These are phyloP conservation scores for Gallinago solitaria DNA, from an alignment of 2,797 vertebrate genomes.

Conservation along the genomic window DNA sequence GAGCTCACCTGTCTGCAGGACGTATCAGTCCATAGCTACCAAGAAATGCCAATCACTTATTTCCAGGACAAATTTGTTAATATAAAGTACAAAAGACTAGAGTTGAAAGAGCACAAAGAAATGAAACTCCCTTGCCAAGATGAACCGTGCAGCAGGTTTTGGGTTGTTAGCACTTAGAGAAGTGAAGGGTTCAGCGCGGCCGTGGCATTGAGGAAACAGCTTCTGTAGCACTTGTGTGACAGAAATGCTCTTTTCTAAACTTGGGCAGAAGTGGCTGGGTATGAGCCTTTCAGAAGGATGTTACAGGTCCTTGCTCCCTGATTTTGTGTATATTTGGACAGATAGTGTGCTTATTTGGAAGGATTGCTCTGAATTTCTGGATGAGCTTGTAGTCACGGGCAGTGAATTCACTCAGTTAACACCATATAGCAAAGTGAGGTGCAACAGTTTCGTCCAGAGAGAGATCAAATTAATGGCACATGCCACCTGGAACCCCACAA, in stretches of 20 bases:
- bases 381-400: not conserved
- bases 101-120: not conserved
- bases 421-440: not conserved
- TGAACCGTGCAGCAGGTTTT: not conserved
- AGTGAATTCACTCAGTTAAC: not conserved
- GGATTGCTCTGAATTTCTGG: not conserved
- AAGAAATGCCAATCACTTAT: not conserved
- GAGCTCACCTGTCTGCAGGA: not conserved
- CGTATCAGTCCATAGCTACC: not conserved
- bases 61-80: not conserved
- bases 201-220: rapidly evolving
- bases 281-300: not conserved
- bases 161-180: not conserved
- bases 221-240: not conserved
- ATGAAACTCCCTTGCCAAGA: not conserved
- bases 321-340: not conserved
- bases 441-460: not conserved
- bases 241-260: not conserved
- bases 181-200: not conserved
- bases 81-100: not conserved
- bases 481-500: not conserved
- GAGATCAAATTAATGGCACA: not conserved
- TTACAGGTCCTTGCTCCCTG: not conserved
- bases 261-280: not conserved
- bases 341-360: not conserved